Evolutionary conservation across 2,888 invertebrate genomes (phyloP).

Genomic region (Drosophila recens): DNA sequence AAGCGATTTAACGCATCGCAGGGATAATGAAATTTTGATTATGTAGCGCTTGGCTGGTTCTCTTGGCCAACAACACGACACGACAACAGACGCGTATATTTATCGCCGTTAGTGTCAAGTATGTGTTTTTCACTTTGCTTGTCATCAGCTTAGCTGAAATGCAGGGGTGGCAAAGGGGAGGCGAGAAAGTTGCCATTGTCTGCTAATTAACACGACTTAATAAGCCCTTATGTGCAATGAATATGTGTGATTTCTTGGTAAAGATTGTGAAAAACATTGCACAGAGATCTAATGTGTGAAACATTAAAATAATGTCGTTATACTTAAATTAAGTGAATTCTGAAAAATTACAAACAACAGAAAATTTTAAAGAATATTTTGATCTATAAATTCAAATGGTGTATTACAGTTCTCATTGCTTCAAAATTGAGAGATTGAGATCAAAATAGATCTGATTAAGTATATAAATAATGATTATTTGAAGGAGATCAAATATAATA

Average conservation of each 20-base stretch:
- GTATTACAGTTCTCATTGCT: not conserved
- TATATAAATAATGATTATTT: no score
- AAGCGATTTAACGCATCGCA: constrained; percentile 83
- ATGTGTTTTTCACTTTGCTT: constrained; percentile 24
- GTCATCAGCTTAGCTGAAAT: constrained; percentile 9
- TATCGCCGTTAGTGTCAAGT: constrained; percentile 66
- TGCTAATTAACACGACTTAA: constrained; percentile 58
- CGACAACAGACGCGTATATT: constrained; percentile 45
- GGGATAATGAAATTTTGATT: constrained; percentile 82
- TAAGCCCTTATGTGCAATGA: constrained; percentile 24
- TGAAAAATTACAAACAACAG: not conserved
- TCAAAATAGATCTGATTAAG: no score
- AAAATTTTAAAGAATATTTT: not conserved
- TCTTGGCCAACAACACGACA: constrained; percentile 36
- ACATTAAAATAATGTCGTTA: not conserved
- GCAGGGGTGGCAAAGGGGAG: not conserved
- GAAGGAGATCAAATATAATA: no score
- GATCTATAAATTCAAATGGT: not conserved
- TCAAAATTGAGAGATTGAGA: not conserved
- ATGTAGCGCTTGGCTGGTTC: constrained; percentile 74
- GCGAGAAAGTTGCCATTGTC: constrained; percentile 21
- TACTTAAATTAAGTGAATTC: not conserved
- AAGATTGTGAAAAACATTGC: constrained; percentile 15
- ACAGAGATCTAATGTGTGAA: not conserved
- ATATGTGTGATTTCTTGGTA: constrained; percentile 12